These are phyloP conservation scores for Sebastiscus albofasciatus DNA, from an alignment of 2,797 vertebrate genomes.

Conservation along the genomic window DNA sequence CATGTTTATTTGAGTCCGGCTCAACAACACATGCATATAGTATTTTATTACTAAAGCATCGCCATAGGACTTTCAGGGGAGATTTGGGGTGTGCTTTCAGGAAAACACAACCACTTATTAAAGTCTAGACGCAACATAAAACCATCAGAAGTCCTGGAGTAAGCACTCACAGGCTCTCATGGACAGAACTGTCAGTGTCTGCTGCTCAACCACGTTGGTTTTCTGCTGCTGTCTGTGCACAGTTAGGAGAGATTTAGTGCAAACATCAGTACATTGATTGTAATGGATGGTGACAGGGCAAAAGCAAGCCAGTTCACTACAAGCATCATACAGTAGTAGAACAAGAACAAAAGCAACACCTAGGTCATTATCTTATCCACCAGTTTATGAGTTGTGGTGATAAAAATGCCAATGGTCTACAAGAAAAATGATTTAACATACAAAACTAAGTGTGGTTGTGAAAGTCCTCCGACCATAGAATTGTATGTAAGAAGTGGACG, in stretches of 20 bases:
- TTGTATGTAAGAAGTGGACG: too few relatives aligned
- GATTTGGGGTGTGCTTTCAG: conserved; percentile 81
- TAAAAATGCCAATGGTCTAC: conserved; percentile 2
- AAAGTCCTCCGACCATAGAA: neutral
- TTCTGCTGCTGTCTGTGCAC: conserved; percentile 48
- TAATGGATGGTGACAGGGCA: conserved; percentile 23
- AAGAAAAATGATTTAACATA: conserved; percentile 7
- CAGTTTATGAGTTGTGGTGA: conserved; percentile 7
- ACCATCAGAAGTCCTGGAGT: conserved; percentile 89
- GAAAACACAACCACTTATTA: conserved; percentile 93
- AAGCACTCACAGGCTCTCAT: conserved; percentile 79
- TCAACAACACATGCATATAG: conserved; percentile 75
- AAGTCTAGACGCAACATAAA: conserved; percentile 99
- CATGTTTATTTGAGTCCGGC: conserved; percentile 76
- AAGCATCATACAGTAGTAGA: conserved; percentile 4
- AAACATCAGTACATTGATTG: conserved; percentile 9
- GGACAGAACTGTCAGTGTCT: conserved; percentile 66
- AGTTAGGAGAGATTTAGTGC: conserved; percentile 23
- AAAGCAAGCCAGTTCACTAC: conserved; percentile 20
- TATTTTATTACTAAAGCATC: conserved; percentile 82
- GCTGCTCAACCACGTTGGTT: conserved; percentile 59
- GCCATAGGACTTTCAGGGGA: conserved; percentile 84
- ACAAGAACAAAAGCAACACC: conserved; percentile 20
- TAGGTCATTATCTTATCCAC: neutral
- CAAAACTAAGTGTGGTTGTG: neutral